Evolutionary conservation across 1,140 invertebrate genomes (phyloP), one percentile per base, ranked within the genome.

Genomic region (Lucilia cuprina): DNA sequence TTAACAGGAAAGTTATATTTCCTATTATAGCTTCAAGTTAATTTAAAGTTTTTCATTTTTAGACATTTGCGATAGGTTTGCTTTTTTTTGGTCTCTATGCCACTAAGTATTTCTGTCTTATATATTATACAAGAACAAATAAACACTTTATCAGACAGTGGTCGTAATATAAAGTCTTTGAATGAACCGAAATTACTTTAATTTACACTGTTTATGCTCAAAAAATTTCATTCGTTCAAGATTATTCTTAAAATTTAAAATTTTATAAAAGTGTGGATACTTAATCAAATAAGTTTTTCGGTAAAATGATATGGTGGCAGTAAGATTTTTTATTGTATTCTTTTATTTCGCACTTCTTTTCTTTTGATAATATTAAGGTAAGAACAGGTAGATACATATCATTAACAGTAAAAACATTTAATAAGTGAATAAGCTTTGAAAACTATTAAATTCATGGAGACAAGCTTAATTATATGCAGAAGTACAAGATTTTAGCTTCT

Each of bases 1-100:
- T 70, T 70, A 70, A 70, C 77, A 80, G 77, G 41, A 80, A 80
- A 80, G 77, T 80, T 50, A 80, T 49, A 49, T 80, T 25, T 80
- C 77, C 77, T 80, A 50, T 49, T 80, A 80, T 49, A 50, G 77
- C n/a, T 10, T 49, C 19, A 21, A 80, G 34, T 80, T 80, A 19
- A 80, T 80, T 50, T 80, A 49, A 80, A 49, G 41, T 49, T 70
- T 70, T 70, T 70, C 65, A 70, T 70, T 70, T 70, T 70, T 70
- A 70, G 65, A 70, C n/a, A 70, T 70, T 70, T 70, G 65, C n/a
- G 19, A 70, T 70, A 70, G 65, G 65, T 70, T 70, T 70, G 65
- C 19, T 70, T 70, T 70, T 70, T 19, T 5, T 70, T n/a, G n/a
- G n/a, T n/a, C 5, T 9, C 65, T 19, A 10, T 19, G 8, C 8